A percentile compares a stretch with the other conserved stretches of the same genome.
phyloP scores from a whole-genome alignment of 2,797 vertebrate species.

The Sphaeramia orbicularis region DNA sequence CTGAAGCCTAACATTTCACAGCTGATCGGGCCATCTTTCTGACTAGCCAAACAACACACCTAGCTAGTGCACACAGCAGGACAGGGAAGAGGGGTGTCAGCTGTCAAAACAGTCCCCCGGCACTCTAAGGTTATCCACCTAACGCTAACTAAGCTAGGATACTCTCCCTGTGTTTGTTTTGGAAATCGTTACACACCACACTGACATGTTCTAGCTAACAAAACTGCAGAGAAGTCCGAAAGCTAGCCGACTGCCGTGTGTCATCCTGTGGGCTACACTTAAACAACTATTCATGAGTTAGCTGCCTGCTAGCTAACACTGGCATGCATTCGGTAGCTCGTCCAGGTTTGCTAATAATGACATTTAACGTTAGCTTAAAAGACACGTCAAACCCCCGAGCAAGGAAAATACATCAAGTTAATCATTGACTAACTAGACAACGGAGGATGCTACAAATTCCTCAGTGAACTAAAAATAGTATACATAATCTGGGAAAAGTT shows the following conservation, averaged over 20 bases:
- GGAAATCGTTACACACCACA: background rate
- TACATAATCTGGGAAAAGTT: conserved; percentile 62
- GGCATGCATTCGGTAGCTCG: conserved; percentile 61
- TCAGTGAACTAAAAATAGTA: conserved; percentile 41
- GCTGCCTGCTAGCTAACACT: conserved; percentile 65
- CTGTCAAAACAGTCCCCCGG: conserved; percentile 81
- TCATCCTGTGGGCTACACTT: conserved; percentile 20
- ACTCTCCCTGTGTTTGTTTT: conserved; percentile 3
- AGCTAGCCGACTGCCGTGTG: conserved; percentile 4
- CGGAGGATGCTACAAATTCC: background rate
- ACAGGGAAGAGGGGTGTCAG: conserved; percentile 73
- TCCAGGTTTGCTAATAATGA: conserved; percentile 33
- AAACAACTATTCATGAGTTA: conserved; percentile 52
- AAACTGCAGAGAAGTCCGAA: background rate
- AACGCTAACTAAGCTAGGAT: conserved; percentile 45
- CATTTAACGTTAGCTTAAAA: conserved; percentile 39
- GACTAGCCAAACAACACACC: conserved; percentile 44
- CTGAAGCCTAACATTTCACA: conserved; percentile 41
- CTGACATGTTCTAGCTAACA: background rate
- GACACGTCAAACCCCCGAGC: conserved; percentile 20
- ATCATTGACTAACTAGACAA: background rate
- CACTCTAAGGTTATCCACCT: conserved; percentile 26
- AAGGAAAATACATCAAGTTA: background rate
- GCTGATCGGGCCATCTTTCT: conserved; percentile 55
- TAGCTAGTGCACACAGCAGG: conserved; percentile 53